Evolutionary conservation across 2,797 vertebrate species (phyloP).

Genomic region (Falco novaeseelandiae): DNA sequence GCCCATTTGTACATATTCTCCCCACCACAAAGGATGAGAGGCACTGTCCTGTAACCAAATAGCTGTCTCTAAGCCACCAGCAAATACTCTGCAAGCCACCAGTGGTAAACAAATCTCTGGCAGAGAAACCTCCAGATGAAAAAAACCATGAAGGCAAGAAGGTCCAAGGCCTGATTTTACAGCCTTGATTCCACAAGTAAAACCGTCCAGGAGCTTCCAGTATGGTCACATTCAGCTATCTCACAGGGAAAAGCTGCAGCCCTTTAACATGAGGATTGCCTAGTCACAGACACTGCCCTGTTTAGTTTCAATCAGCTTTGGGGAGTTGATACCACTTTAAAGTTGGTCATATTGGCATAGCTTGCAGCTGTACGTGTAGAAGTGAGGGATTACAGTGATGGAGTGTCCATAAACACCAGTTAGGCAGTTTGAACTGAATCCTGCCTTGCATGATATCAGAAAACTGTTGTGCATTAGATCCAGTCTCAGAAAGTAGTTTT

Average conservation of each 20-base stretch:
- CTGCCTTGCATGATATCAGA: slow-evolving; percentile 25
- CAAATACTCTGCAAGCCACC: background rate
- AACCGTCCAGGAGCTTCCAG: background rate
- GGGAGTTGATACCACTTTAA: background rate
- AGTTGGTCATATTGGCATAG: fast-evolving
- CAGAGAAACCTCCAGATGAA: background rate
- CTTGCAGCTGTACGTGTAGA: background rate
- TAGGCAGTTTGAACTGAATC: slow-evolving; percentile 12
- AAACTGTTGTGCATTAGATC: background rate
- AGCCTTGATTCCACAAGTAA: background rate
- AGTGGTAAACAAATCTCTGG: background rate
- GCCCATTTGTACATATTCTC: background rate
- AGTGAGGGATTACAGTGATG: background rate
- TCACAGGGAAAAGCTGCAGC: background rate
- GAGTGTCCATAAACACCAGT: slow-evolving; percentile 12
- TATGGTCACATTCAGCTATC: background rate
- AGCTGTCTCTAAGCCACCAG: background rate
- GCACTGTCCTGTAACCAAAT: background rate
- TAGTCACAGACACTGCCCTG: background rate
- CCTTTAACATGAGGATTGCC: background rate
- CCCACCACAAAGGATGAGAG: background rate
- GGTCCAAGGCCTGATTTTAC: background rate
- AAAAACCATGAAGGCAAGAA: background rate
- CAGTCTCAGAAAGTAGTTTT: background rate
- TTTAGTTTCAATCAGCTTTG: background rate